Conservation (phyloP, 2,113 vertebrate species). For the Proteles cristata region DNA sequence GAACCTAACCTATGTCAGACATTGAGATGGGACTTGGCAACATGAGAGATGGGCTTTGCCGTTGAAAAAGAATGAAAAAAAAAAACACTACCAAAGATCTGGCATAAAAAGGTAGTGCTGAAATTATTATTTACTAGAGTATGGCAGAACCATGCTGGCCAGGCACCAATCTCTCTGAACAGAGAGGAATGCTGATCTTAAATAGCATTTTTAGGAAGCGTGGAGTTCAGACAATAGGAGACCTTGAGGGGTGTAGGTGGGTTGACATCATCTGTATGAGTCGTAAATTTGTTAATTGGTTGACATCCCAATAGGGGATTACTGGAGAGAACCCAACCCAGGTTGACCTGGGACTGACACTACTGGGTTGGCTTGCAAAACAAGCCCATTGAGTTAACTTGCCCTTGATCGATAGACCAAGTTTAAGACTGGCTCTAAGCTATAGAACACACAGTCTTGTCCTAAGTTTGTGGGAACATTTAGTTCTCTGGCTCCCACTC, state of each 20-base stretch:
- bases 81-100: neutral
- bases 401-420: accelerated
- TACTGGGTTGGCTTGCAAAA: neutral
- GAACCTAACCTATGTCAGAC: neutral
- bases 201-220: neutral
- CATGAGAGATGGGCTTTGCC: neutral
- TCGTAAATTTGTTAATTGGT: neutral
- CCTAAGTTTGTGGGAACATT: neutral
- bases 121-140: accelerated
- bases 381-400: neutral
- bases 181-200: neutral
- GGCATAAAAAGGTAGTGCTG: neutral
- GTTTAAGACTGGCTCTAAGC: neutral
- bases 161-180: neutral
- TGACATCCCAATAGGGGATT: neutral
- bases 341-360: neutral
- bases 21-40: neutral
- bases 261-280: neutral
- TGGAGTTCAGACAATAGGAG: neutral
- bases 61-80: neutral
- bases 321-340: neutral
- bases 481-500: too few species aligned
- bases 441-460: neutral
- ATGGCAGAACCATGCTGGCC: too few species aligned
- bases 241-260: accelerated